phyloP scores from a whole-genome alignment of 2,113 vertebrate species.

The Sus scrofa region T2T-Sscrofa CM000818.6:119474001-119474500 shows the following conservation, averaged over 20 bases:
- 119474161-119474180: background rate
- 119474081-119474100: fast-evolving
- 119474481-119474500: background rate
- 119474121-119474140: background rate
- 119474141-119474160: background rate
- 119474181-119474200: background rate
- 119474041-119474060: background rate
- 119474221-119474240: background rate
- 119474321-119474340: background rate
- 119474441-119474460: background rate
- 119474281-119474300: background rate
- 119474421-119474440: fast-evolving
- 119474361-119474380: background rate
- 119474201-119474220: background rate
- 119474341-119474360: background rate
- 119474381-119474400: background rate
- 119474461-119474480: background rate
- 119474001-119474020: too few relatives aligned
- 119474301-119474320: background rate
- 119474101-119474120: background rate
- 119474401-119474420: background rate
- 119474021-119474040: background rate
- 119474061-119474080: background rate
- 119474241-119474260: background rate
- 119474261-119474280: background rate